phyloP scores from a whole-genome alignment of 2,888 invertebrate genomes.

The Spatulosminthurus flaviceps region DNA sequence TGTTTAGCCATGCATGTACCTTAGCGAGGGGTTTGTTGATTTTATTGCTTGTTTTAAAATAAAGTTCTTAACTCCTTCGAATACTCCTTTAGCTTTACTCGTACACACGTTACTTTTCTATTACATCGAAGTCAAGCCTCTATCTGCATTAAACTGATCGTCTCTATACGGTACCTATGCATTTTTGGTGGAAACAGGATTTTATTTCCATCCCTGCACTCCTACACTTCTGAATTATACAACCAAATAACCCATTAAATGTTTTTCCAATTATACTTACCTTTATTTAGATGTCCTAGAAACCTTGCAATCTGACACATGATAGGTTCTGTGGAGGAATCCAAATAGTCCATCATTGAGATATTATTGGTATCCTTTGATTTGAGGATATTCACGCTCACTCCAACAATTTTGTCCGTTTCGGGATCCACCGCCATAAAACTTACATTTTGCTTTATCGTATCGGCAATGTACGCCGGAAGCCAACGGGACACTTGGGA shows the following conservation, averaged over 20 bases:
- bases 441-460: slow-evolving; percentile 48
- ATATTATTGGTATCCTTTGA: slow-evolving; percentile 34
- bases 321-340: slow-evolving; percentile 43
- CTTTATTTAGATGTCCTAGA: slow-evolving; percentile 43
- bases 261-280: slow-evolving; percentile 27
- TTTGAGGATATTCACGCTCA: slow-evolving; percentile 51
- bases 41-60: not conserved
- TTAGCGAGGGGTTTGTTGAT: not conserved
- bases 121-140: not conserved
- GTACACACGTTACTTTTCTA: not conserved
- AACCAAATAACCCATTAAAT: not conserved
- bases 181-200: not conserved
- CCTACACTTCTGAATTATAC: not conserved
- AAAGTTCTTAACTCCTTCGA: not conserved
- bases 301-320: slow-evolving; percentile 50
- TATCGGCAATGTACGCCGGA: slow-evolving; percentile 46
- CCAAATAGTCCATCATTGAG: slow-evolving; percentile 41
- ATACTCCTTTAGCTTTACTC: not conserved
- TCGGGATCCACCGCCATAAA: slow-evolving; percentile 52
- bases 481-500: slow-evolving; percentile 50
- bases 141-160: not conserved
- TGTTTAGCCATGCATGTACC: too few relatives aligned
- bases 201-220: not conserved
- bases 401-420: slow-evolving; percentile 52
- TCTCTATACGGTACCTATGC: too few relatives aligned